Conservation (phyloP, 2,888 invertebrate species). For the Drosophila prostipennis region DNA sequence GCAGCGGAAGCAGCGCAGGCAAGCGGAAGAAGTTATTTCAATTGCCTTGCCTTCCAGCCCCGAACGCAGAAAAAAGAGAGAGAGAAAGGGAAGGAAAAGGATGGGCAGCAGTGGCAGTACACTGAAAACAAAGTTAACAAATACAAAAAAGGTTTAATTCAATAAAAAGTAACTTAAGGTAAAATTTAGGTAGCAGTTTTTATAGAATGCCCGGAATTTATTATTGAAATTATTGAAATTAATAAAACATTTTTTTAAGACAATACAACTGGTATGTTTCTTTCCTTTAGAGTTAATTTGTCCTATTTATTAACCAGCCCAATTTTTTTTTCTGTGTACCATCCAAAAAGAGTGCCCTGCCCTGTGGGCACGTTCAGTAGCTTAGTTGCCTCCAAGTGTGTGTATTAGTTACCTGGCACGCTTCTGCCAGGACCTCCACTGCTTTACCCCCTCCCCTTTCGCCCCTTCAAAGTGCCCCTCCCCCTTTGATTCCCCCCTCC, state of each 20-base stretch:
- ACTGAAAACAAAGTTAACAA: conserved; percentile 2
- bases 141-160: too few relatives aligned
- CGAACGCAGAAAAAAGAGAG: conserved; percentile 12
- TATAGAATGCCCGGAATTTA: too few relatives aligned
- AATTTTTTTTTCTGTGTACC: background rate
- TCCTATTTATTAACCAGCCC: background rate
- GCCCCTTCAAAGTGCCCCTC: background rate
- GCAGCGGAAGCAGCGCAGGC: conserved; percentile 75
- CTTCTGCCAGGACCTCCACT: conserved; percentile 52
- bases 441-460: background rate
- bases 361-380: conserved; percentile 66
- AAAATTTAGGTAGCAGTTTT: background rate
- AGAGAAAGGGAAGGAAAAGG: conserved; percentile 13
- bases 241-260: too few relatives aligned
- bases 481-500: too few relatives aligned
- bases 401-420: conserved; percentile 76
- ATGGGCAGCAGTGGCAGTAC: background rate
- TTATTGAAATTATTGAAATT: too few relatives aligned
- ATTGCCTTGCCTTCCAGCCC: conserved; percentile 65
- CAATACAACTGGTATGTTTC: too few relatives aligned
- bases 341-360: conserved; percentile 9
- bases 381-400: conserved; percentile 58
- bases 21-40: conserved; percentile 78
- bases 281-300: background rate
- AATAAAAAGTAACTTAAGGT: too few relatives aligned